These are phyloP conservation scores for Pachymerium ferrugineum DNA, from an alignment of 2,888 invertebrate genomes.

Conservation along the genomic window DNA sequence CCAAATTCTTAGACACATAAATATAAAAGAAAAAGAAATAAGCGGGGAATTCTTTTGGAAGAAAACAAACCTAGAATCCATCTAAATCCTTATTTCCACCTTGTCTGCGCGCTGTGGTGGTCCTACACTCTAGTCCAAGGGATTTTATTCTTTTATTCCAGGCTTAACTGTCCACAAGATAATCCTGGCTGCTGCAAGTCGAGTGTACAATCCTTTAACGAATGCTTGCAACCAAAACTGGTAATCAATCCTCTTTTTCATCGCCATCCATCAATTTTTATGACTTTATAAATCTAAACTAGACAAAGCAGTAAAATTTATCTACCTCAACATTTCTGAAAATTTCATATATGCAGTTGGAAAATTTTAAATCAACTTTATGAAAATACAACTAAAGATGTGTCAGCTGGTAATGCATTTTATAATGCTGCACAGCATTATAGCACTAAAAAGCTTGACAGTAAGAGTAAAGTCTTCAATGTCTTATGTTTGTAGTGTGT, in stretches of 20 bases:
- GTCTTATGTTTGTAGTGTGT: no score
- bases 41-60: not conserved
- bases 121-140: not conserved
- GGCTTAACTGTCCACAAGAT: conserved; percentile 25
- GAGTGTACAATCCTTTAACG: conserved; percentile 14
- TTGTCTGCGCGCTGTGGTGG: not conserved
- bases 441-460: no score
- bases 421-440: no score
- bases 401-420: no score
- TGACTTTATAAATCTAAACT: not conserved
- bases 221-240: conserved; percentile 10
- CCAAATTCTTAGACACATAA: not conserved
- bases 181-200: conserved; percentile 19
- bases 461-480: no score
- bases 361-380: conserved; percentile 11
- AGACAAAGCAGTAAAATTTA: not conserved
- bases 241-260: not conserved
- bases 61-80: not conserved
- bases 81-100: conserved; percentile 22
- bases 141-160: conserved; percentile 22
- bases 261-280: not conserved
- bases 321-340: conserved; percentile 4
- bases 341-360: no score
- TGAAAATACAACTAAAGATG: no score
- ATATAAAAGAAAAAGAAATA: not conserved